Evolutionary conservation across 2,888 invertebrate species (phyloP).

Genomic region (Ochropleura leucogaster): DNA sequence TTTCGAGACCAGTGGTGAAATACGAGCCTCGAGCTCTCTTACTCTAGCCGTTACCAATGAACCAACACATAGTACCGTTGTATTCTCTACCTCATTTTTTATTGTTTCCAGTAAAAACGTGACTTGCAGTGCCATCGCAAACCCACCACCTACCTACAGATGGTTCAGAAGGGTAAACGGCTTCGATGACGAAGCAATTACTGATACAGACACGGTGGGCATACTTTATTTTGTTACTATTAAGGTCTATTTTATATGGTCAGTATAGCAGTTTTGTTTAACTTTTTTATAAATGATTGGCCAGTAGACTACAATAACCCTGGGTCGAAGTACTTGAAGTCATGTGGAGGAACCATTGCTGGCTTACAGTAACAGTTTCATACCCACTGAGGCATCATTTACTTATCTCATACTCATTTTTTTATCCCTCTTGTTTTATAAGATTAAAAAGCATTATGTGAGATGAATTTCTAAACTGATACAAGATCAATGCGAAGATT

Average conservation of each 20-base stretch:
- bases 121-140: constrained; percentile 82
- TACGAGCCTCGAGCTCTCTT: not conserved
- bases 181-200: constrained; percentile 73
- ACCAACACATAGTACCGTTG: not conserved
- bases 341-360: not conserved
- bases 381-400: not conserved
- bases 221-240: not conserved
- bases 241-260: not conserved
- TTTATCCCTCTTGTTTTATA: no score
- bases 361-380: not conserved
- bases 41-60: not conserved
- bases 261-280: not conserved
- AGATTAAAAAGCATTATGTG: not conserved
- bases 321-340: not conserved
- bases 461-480: not conserved
- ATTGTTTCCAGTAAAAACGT: constrained; percentile 82
- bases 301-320: not conserved
- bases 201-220: constrained; percentile 80
- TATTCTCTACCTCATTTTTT: not conserved
- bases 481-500: not conserved
- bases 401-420: not conserved
- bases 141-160: constrained; percentile 80
- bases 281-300: not conserved
- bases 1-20: not conserved
- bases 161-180: constrained; percentile 77